Conservation (phyloP, 1,140 invertebrate genomes). For the Drosophila nigrodunni region DNA sequence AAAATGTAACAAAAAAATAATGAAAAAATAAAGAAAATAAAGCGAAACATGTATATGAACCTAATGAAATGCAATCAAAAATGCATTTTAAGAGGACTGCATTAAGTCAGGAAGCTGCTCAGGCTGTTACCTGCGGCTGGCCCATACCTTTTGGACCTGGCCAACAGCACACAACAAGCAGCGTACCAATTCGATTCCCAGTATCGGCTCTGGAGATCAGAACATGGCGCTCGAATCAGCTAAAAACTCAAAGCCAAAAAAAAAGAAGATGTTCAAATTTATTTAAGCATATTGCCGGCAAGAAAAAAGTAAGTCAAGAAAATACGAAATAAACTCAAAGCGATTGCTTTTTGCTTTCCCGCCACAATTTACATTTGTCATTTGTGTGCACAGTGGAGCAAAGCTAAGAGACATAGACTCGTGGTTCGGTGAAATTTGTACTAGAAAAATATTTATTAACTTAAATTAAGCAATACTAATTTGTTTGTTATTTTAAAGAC, state of each 20-base stretch:
- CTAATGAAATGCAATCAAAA: slow-evolving; percentile 82
- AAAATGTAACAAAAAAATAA: slow-evolving; percentile 28
- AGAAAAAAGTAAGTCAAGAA: slow-evolving; percentile 28
- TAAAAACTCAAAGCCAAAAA: slow-evolving; percentile 22
- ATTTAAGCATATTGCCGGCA: slow-evolving; percentile 62
- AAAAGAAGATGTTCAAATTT: slow-evolving; percentile 68
- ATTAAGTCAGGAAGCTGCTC: slow-evolving; percentile 58
- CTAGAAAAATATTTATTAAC: neutral
- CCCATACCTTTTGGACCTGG: neutral
- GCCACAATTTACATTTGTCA: slow-evolving; percentile 75
- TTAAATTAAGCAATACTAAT: neutral
- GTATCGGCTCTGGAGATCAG: slow-evolving; percentile 69
- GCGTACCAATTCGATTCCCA: slow-evolving; percentile 40
- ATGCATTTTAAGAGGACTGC: slow-evolving; percentile 72
- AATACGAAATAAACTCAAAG: slow-evolving; percentile 69
- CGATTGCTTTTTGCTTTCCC: slow-evolving; percentile 61
- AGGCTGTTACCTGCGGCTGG: slow-evolving; percentile 5
- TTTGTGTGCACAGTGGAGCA: slow-evolving; percentile 58
- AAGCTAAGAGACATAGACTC: neutral
- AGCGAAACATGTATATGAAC: slow-evolving; percentile 14
- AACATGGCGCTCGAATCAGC: slow-evolving; percentile 69
- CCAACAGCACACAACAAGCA: slow-evolving; percentile 2
- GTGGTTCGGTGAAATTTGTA: neutral
- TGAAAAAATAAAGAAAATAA: slow-evolving; percentile 22
- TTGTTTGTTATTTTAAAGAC: too few relatives aligned